Evolutionary conservation across 2,113 vertebrate species (phyloP).

Genomic region (Leucosticte australis): DNA sequence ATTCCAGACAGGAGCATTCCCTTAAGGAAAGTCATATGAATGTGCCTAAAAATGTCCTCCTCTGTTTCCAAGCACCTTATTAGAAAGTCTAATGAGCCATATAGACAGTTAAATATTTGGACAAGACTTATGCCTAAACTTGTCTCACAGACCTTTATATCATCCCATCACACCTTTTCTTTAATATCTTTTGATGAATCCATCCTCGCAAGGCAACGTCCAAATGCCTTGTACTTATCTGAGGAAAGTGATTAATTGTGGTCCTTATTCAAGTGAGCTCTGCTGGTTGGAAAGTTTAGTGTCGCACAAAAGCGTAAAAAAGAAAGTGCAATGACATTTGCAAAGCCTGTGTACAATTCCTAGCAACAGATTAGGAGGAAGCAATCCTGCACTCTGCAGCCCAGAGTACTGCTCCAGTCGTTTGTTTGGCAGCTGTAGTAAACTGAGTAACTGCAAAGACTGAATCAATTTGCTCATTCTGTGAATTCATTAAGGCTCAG

Average conservation of each 20-base stretch:
- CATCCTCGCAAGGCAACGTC: not conserved
- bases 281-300: not conserved
- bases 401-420: not conserved
- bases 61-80: not conserved
- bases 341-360: not conserved
- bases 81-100: not conserved
- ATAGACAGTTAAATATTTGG: not conserved
- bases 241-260: not conserved
- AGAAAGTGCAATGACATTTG: not conserved
- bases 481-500: conserved; percentile 14
- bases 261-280: not conserved
- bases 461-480: conserved; percentile 28
- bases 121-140: not conserved
- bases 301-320: not conserved
- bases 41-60: not conserved
- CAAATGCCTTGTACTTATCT: not conserved
- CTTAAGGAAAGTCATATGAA: not conserved
- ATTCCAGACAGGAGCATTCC: not conserved
- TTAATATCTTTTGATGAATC: not conserved
- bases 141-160: not conserved
- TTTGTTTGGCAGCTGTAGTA: conserved; percentile 9
- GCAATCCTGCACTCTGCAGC: not conserved
- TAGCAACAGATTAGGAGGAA: not conserved
- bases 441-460: not conserved
- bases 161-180: not conserved